A percentile compares a stretch with the other conserved stretches of the same genome.
phyloP scores from a whole-genome alignment of 1,140 invertebrate genomes.

The Euwallacea fornicatus region DNA sequence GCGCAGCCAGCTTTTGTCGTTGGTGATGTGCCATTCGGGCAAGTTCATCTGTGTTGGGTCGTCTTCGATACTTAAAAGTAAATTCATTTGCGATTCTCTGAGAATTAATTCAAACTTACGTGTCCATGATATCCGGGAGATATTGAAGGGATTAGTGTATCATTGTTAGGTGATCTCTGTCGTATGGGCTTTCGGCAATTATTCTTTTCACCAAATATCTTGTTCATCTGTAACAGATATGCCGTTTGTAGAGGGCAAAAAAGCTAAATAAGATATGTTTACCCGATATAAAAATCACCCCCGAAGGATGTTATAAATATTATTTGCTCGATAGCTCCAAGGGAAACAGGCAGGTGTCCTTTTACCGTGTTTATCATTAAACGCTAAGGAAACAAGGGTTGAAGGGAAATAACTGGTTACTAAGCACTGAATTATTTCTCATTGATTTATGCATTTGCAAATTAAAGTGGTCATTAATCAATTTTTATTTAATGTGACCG shows the following conservation, averaged over 20 bases:
- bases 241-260: too few relatives aligned
- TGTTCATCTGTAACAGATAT: too few relatives aligned
- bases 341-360: slow-evolving; percentile 19
- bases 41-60: slow-evolving; percentile 43
- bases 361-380: too few relatives aligned
- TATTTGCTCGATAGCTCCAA: slow-evolving; percentile 21
- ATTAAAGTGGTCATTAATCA: too few relatives aligned
- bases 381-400: too few relatives aligned
- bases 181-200: not conserved
- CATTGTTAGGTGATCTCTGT: slow-evolving; percentile 22
- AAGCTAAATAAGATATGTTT: too few relatives aligned
- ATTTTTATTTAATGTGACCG: too few relatives aligned
- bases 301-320: not conserved
- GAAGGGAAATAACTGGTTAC: too few relatives aligned
- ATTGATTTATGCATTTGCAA: too few relatives aligned
- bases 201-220: too few relatives aligned
- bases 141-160: slow-evolving; percentile 27
- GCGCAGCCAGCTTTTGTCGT: slow-evolving; percentile 34
- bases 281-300: too few relatives aligned
- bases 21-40: slow-evolving; percentile 40
- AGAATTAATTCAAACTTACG: slow-evolving; percentile 30
- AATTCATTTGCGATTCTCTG: slow-evolving; percentile 4
- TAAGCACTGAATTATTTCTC: too few relatives aligned
- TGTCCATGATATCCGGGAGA: slow-evolving; percentile 33
- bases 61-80: slow-evolving; percentile 31